Evolutionary conservation across 2,888 invertebrate genomes (phyloP), one percentile per base, ranked within the genome.

Genomic region (Siphlonurus alternatus): DNA sequence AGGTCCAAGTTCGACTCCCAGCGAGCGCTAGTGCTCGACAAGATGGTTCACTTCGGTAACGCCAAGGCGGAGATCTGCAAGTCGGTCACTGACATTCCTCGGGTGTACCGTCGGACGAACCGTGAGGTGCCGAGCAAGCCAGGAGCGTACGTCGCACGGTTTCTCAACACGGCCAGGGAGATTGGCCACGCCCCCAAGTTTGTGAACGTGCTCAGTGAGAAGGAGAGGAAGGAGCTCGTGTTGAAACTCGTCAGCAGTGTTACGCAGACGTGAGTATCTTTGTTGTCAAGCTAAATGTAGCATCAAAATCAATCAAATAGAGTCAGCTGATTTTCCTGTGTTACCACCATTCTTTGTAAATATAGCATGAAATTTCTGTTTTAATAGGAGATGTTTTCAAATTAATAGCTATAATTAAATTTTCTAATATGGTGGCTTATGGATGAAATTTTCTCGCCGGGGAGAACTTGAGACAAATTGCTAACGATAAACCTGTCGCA

Each of bases 81-180:
- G 56, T 56, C 56, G 80, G 93, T 97, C 2, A 89, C 86, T 69
- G 94, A 97, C 74, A 91, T 98, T 75, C 98, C 98, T 1, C 81
- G 96, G 67, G 78, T 96, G 64, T 97, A 93, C 74, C 81, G 95
- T 64, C 87, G 93, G 74, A 96, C 96, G 0, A 96, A 96, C 74
- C 82, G 93, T 67, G 93, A 88, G 69, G 80, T 87, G 24, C 94
- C 95, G 0, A 85, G 83, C 1, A 87, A 87, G 70, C 83, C 89
- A 51, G 93, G 93, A 67, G 75, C 80, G 20, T 96, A 95, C 72
- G 84, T 90, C n/a, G 83, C 83, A 54, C 79, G 20, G 22, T 56
- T 56, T n/a, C 22, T 56, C 5, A 10, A 22, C 5, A 56, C n/a
- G 7, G 56, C 22, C n/a, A 56, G 20, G n/a, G 56, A 56, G 5